Base-by-base conservation (phyloP, 2,797 vertebrate genomes). In the Cygnus olor region DNA sequence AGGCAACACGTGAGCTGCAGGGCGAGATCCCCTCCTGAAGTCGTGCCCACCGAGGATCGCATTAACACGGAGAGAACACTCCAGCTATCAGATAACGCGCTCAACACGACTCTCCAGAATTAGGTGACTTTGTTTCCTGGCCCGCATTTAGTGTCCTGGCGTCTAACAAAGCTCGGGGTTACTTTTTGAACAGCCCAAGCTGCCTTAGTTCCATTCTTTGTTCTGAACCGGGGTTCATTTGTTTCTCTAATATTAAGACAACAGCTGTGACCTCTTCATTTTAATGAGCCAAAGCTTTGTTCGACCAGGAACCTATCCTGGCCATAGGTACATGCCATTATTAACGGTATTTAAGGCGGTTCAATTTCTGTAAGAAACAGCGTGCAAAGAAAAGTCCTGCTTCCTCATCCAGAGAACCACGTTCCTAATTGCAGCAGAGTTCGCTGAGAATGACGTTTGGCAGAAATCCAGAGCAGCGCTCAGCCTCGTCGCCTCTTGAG, bases 61-160 rank as follows among this genome's bases (percentile, higher is more conserved):
- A 22, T 94, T 69, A 87, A 80, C 88, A 44, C 27, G 60, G 54
- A 61, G 91, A 65, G 93, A 88, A 20, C 68, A 72, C 3, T 0
- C 0, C 3, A 19, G 78, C 9, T 73, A 89, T 96, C 91, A 80
- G 81, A 76, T 95, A 74, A 90, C 92, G 19, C 10, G 1, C 76
- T 78, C 40, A 94, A 84, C 69, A 27, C 38, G 61, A 3, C 61
- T 83, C 93, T 79, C 54, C 76, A 89, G 63, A 90, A 85, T 87
- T 56, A 72, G 70, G 69, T 93, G 86, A 73, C 86, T 95, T 94
- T 93, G 84, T 94, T 94, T 94, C 93, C 93, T 92, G 40, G 24
- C 76, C 63, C 72, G 15, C 85, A 17, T 76, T 88, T 66, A 44
- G 49, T 82, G 69, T 92, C 70, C 86, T 77, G 85, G 81, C 44